Base-by-base conservation (phyloP, 2,888 invertebrate species). In the Drosophila longiperda region DNA sequence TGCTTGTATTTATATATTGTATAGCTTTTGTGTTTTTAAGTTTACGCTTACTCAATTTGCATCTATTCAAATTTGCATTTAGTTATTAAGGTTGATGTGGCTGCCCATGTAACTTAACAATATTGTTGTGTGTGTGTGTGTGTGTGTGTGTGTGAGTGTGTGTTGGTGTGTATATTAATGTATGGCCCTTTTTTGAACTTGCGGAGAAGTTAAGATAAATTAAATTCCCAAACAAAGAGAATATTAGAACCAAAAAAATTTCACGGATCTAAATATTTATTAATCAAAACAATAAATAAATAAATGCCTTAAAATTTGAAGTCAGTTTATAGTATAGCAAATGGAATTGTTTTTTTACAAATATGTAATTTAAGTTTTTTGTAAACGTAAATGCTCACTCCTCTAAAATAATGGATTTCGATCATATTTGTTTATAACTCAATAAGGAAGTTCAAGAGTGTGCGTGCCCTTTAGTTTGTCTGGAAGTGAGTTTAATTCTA, bases 11-110 rank as follows among this genome's bases (percentile, higher is more conserved):
- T 40, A 55, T 73, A 20, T 42, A 58, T 38, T 55, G 23, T 69
- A 52, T 55, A 50, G 50, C 12, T 36, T 53, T 53, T 34, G 20
- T 53, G n/a, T n/a, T 40, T 55, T 55, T 57, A 32, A 29, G 20
- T 42, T 58, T 68, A 61, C 66, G 80, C 71, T 64, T 71, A 66
- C 66, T 64, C 34, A 64, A 69, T 64, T 75, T 74, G 74, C 55
- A 57, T 52, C 69, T 74, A 75, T 75, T 63, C 62, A 62, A 70
- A 71, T 76, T 52, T 66, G 77, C 66, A 80, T 71, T 76, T 57
- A 71, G 71, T 80, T 80, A 67, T 63, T 80, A 79, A 75, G 83
- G 75, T 83, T 78, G 81, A 81, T 67, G 81, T 76, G 78, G 81
- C 77, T 78, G 78, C 78, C 78, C 78, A 78, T 77, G 62, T 72